Base-by-base conservation (phyloP, 2,797 vertebrate species). In the Cichlasoma orientale region DNA sequence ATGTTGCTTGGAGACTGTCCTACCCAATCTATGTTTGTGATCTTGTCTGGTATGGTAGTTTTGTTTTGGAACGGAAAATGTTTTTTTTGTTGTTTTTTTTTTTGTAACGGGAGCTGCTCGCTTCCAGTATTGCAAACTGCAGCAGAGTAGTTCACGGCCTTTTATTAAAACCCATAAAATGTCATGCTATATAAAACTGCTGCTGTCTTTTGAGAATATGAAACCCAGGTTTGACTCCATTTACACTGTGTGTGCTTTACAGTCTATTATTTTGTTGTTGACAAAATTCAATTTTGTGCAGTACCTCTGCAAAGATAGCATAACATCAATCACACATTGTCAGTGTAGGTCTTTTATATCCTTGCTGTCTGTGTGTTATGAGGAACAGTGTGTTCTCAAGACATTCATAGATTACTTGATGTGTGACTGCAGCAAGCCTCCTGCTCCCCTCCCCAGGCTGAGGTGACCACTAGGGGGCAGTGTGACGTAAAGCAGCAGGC, bases 381-480 rank as follows among this genome's bases (percentile, higher is more conserved):
- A 66, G 31, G 79, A 88, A 86, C 83, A 79, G 41, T 70, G 74
- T 82, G 82, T 88, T 85, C 80, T 80, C 33, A n/a, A 77, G 78
- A 77, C 57, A 54, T 47, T 78, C 68, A 27, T 61, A 56, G 75
- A 74, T 77, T 50, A 61, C 71, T 86, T 50, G 6, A 61, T 31
- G 55, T 77, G 80, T 25, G 74, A 71, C 74, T 80, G 78, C 86
- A 82, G 68, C 44, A 41, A 54, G 56, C 55, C 36, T 73, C 31
- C 47, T 56, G 44, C 55, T 76, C 12, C 31, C 11, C n/a, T 31
- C 14, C 57, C 3, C 14, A 4, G 5, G 7, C 5, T 2, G 27
- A 36, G 21, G 27, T 18, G 56, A 78, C 93, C 95, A 94, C 92
- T 79, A 94, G 95, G 93, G 92, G 94, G 94, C 95, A 95, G 92